A percentile compares a stretch with the other conserved stretches of the same genome.
phyloP scores from a whole-genome alignment of 2,113 vertebrate species.

The Mus spicilegus region DNA sequence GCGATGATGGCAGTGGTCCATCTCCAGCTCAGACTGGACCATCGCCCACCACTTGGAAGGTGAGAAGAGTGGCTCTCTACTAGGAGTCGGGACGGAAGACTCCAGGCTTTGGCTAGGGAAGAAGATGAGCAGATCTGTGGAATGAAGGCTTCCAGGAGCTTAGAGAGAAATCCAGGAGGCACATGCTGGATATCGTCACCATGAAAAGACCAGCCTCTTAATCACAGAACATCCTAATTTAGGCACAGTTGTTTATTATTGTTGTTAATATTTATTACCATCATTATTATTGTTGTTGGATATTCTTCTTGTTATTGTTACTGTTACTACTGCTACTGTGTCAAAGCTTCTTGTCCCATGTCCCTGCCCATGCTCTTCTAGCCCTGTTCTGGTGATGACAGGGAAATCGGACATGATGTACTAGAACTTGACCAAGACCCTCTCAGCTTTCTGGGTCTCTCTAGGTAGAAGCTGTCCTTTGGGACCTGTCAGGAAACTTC shows the following conservation, averaged over 20 bases:
- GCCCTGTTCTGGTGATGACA: neutral
- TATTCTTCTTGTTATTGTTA: no score
- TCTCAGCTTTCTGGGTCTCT: neutral
- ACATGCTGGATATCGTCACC: neutral
- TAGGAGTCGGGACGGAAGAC: neutral
- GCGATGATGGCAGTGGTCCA: neutral
- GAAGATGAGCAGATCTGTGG: neutral
- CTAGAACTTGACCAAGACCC: no score
- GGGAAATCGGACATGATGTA: fast-evolving
- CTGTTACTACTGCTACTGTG: neutral
- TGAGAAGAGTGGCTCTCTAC: neutral
- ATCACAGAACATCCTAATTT: neutral
- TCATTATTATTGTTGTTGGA: no score
- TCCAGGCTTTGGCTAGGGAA: neutral
- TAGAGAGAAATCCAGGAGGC: neutral
- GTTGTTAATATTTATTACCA: neutral
- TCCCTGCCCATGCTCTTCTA: neutral
- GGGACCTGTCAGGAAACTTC: neutral
- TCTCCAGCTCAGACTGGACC: neutral
- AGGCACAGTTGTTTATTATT: neutral
- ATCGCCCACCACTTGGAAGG: neutral
- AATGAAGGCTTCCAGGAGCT: neutral
- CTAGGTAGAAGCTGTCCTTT: neutral
- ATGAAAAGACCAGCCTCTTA: neutral
- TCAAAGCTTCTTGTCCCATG: fast-evolving